These are phyloP conservation scores for Amphiura filiformis DNA, from an alignment of 35 echinoderm and acorn worm genomes.

Conservation along the genomic window DNA sequence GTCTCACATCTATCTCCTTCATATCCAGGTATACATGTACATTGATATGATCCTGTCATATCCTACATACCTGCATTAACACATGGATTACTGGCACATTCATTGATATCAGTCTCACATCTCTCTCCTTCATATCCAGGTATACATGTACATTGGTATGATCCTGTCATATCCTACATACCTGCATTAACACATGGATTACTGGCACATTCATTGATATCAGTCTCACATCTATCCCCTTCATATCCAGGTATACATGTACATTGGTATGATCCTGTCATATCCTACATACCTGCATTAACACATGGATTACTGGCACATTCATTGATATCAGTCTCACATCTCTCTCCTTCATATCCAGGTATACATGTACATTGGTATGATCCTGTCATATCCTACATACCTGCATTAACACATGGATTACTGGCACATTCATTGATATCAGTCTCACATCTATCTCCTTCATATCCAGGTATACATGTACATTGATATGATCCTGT, in stretches of 20 bases:
- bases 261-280: neutral
- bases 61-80: slow-evolving; percentile 64
- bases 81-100: slow-evolving; percentile 63
- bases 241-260: neutral
- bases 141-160: slow-evolving; percentile 38
- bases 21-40: slow-evolving; percentile 35
- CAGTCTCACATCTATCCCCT: neutral
- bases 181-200: neutral
- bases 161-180: neutral
- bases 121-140: slow-evolving; percentile 43
- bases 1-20: neutral
- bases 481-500: slow-evolving; percentile 27
- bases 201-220: no score
- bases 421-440: slow-evolving; percentile 35
- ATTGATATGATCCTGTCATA: no score
- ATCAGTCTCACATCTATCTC: slow-evolving; percentile 23
- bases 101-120: slow-evolving; percentile 57
- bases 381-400: slow-evolving; percentile 22
- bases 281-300: slow-evolving; percentile 4
- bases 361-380: neutral
- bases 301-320: neutral
- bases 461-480: slow-evolving; percentile 37
- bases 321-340: neutral
- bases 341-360: neutral
- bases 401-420: slow-evolving; percentile 27